Conservation (phyloP, 37 sponge, comb jelly and placozoan species). For the Axinella damicornis region DNA sequence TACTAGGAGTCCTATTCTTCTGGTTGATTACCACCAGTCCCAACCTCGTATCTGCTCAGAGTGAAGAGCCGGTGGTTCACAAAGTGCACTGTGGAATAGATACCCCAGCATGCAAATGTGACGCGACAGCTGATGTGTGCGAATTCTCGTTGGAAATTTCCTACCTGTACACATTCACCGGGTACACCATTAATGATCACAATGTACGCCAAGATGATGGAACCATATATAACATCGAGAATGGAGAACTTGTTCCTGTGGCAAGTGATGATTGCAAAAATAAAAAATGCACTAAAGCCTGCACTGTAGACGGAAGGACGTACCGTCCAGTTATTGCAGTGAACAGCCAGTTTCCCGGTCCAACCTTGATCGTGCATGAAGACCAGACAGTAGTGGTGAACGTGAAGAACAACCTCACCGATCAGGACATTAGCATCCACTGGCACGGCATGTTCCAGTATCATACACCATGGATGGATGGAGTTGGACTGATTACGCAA, state of each 20-base stretch:
- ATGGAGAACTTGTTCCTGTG: too few relatives aligned
- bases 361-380: conserved; percentile 53
- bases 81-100: too few relatives aligned
- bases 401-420: conserved; percentile 50
- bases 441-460: conserved; percentile 70
- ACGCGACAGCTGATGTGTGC: neutral
- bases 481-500: conserved; percentile 54
- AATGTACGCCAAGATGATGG: neutral
- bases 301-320: conserved; percentile 13
- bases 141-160: neutral
- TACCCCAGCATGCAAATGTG: conserved; percentile 6
- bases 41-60: too few relatives aligned
- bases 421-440: conserved; percentile 53
- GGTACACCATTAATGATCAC: neutral
- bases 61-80: too few relatives aligned
- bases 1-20: too few relatives aligned
- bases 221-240: neutral
- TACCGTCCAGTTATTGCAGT: conserved; percentile 27
- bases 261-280: neutral
- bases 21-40: too few relatives aligned
- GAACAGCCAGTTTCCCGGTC: conserved; percentile 56
- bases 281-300: conserved; percentile 10
- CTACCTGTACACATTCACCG: neutral
- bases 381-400: conserved; percentile 39
- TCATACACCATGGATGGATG: conserved; percentile 70